These are phyloP conservation scores for Prolemur simus DNA, from an alignment of 2,113 vertebrate genomes.

Conservation along the genomic window DNA sequence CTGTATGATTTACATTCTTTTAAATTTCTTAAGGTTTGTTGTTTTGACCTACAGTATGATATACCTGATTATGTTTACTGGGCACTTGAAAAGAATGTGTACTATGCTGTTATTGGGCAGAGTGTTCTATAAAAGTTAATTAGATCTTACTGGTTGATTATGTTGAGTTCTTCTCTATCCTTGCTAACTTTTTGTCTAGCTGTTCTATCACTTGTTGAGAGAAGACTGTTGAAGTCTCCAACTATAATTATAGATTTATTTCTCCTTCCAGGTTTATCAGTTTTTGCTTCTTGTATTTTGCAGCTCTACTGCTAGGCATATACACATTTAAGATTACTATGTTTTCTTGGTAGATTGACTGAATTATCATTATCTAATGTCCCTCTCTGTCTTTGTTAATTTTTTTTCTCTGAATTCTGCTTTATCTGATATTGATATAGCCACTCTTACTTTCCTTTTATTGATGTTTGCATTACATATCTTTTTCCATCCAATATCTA, in stretches of 20 bases:
- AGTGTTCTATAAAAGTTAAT: neutral
- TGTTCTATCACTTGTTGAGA: neutral
- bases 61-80: neutral
- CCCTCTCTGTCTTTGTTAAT: neutral
- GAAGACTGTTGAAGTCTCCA: neutral
- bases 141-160: neutral
- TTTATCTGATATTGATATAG: too few species aligned
- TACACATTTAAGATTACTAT: neutral
- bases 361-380: neutral
- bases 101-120: neutral
- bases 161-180: neutral
- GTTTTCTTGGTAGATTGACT: neutral
- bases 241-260: neutral
- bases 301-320: neutral
- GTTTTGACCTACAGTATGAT: neutral
- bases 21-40: neutral
- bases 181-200: neutral
- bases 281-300: neutral
- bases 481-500: too few species aligned
- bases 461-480: too few species aligned
- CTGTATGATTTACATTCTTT: neutral
- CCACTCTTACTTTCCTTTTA: too few species aligned
- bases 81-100: neutral
- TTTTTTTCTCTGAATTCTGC: too few species aligned
- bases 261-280: neutral